Conservation (phyloP, 2,888 invertebrate species). For the Heliconius cydno region DNA sequence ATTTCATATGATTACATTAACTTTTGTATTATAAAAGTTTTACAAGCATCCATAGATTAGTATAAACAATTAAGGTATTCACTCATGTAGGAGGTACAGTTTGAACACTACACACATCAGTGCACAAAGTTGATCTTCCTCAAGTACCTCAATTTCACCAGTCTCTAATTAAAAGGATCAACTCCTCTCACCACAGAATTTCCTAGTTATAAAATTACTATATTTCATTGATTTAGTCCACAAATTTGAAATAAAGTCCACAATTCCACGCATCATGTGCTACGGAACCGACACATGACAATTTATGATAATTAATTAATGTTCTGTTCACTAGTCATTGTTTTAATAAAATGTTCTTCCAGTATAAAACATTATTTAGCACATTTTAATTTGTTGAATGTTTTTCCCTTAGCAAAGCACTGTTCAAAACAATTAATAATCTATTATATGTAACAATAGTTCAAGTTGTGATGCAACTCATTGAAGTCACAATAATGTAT, state of each 20-base stretch:
- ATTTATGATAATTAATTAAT: constrained; percentile 70
- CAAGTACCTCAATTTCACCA: constrained; percentile 65
- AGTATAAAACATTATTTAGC: constrained; percentile 81
- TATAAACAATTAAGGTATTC: constrained; percentile 54
- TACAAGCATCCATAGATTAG: constrained; percentile 65
- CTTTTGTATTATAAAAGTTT: constrained; percentile 77
- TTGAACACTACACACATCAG: constrained; percentile 69
- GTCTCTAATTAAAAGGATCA: constrained; percentile 75
- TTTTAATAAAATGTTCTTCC: constrained; percentile 76
- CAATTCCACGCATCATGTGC: constrained; percentile 73
- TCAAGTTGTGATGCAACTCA: constrained; percentile 72
- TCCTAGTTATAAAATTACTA: constrained; percentile 81
- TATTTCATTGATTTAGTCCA: constrained; percentile 79
- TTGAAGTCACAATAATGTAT: constrained; percentile 61
- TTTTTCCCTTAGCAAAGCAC: constrained; percentile 77
- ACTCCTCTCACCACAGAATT: constrained; percentile 83
- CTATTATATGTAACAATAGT: constrained; percentile 77
- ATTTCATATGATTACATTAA: constrained; percentile 75
- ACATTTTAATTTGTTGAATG: constrained; percentile 82
- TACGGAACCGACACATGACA: constrained; percentile 63
- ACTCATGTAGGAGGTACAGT: constrained; percentile 63
- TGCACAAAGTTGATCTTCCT: constrained; percentile 64
- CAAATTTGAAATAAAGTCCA: constrained; percentile 83
- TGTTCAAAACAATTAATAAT: constrained; percentile 80
- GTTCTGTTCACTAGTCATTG: constrained; percentile 82